Evolutionary conservation across 2,888 invertebrate genomes (phyloP).

Genomic region (Caenorhabditis auriculariae): DNA sequence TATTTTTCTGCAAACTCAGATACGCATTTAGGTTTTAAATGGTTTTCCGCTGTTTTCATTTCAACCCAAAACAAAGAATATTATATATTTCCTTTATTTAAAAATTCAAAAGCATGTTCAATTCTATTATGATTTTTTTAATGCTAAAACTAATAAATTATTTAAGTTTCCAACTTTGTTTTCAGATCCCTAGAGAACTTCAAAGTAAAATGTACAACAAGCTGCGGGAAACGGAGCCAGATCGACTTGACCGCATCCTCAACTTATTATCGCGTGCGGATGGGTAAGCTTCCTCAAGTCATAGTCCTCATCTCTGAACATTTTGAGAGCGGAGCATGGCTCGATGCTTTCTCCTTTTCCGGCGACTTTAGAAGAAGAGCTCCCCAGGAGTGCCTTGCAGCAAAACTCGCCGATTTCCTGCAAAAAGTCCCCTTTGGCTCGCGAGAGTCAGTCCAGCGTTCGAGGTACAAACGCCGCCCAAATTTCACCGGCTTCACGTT

Average conservation of each 20-base stretch:
- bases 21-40: no score
- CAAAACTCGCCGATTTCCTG: conserved; percentile 3
- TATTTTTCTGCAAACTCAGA: no score
- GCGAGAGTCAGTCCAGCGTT: conserved; percentile 27
- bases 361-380: conserved; percentile 38
- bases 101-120: neutral
- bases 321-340: conserved; percentile 6
- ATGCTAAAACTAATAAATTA: neutral
- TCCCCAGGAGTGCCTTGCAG: no score
- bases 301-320: neutral
- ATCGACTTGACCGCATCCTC: conserved; percentile 74
- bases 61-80: no score
- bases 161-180: conserved; percentile 7
- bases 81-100: no score
- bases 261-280: conserved; percentile 38
- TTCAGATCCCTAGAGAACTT: conserved; percentile 75
- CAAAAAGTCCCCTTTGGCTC: conserved; percentile 23
- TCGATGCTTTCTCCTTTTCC: conserved; percentile 36
- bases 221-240: conserved; percentile 82
- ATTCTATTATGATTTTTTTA: neutral
- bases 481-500: neutral
- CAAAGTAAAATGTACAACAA: conserved; percentile 84
- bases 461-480: conserved; percentile 11
- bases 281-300: conserved; percentile 5
- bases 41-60: no score